A percentile compares a stretch with the other conserved stretches of the same genome.
Evolutionary conservation across 1,140 invertebrate genomes (phyloP).

Genomic region (Ceratina japonica): DNA sequence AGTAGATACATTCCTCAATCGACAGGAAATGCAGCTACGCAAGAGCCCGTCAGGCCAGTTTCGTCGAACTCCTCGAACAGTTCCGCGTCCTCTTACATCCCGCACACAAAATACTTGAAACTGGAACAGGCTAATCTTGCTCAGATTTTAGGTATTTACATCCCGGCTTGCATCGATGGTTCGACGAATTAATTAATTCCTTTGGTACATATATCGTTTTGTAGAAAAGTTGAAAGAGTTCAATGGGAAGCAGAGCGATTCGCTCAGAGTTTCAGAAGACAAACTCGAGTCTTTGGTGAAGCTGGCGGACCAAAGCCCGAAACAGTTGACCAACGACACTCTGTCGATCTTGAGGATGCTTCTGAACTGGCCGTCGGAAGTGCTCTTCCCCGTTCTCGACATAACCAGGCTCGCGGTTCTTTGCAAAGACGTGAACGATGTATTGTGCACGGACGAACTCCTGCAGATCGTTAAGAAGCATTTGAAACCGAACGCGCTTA

Average conservation of each 20-base stretch:
- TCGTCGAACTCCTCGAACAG: slow-evolving; percentile 66
- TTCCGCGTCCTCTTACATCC: slow-evolving; percentile 68
- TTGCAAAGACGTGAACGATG: slow-evolving; percentile 82
- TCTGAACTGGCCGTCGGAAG: slow-evolving; percentile 89
- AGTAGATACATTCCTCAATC: slow-evolving; percentile 85
- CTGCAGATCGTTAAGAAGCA: slow-evolving; percentile 73
- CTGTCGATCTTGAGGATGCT: slow-evolving; percentile 84
- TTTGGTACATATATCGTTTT: slow-evolving; percentile 49
- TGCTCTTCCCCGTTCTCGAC: slow-evolving; percentile 93
- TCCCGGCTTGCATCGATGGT: slow-evolving; percentile 5
- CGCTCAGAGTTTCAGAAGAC: slow-evolving; percentile 78
- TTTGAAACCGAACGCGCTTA: slow-evolving; percentile 74
- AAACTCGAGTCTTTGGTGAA: slow-evolving; percentile 83
- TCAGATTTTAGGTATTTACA: slow-evolving; percentile 80
- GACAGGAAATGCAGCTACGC: slow-evolving; percentile 37
- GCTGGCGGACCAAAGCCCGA: slow-evolving; percentile 76
- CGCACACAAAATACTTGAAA: slow-evolving; percentile 77
- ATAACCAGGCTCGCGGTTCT: slow-evolving; percentile 88
- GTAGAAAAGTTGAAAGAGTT: slow-evolving; percentile 85
- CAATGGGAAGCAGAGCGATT: slow-evolving; percentile 82
- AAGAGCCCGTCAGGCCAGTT: slow-evolving; percentile 26
- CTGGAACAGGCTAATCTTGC: slow-evolving; percentile 85
- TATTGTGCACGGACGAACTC: slow-evolving; percentile 80
- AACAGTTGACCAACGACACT: slow-evolving; percentile 75
- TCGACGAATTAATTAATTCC: slow-evolving; percentile 68